These are phyloP conservation scores for Engystomops pustulosus DNA, from an alignment of 2,113 vertebrate species.

Conservation along the genomic window DNA sequence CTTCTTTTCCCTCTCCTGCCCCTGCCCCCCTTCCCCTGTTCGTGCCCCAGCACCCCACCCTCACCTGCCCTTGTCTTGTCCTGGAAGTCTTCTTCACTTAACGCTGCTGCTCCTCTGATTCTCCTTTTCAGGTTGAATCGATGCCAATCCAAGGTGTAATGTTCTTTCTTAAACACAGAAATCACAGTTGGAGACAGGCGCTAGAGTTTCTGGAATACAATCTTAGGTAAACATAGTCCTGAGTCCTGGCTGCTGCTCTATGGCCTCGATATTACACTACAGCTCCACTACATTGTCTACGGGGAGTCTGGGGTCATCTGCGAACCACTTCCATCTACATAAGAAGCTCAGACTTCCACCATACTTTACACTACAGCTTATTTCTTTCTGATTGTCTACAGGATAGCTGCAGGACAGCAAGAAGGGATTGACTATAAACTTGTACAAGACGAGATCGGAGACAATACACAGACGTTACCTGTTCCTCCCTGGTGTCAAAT, in stretches of 20 bases:
- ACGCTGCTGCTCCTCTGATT: conserved; percentile 69
- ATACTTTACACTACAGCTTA: not conserved
- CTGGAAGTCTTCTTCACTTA: conserved; percentile 87
- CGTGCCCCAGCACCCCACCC: not conserved
- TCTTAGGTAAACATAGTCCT: too few species aligned
- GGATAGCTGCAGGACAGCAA: not conserved
- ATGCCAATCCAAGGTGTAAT: conserved; percentile 96
- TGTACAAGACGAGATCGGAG: not conserved
- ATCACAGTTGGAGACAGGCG: too few species aligned
- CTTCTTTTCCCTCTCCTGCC: too few species aligned
- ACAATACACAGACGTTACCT: conserved; percentile 73
- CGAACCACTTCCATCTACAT: too few species aligned
- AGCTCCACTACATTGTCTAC: too few species aligned
- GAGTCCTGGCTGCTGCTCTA: too few species aligned
- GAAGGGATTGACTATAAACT: too few species aligned
- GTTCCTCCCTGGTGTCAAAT: conserved; percentile 87
- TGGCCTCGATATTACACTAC: too few species aligned
- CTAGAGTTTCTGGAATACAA: too few species aligned
- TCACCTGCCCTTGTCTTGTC: conserved; percentile 79
- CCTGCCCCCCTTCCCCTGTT: too few species aligned
- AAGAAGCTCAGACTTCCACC: not conserved
- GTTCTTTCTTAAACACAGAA: conserved; percentile 79
- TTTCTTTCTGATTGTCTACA: not conserved
- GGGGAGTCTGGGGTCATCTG: too few species aligned
- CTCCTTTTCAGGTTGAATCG: conserved; percentile 92